Conservation (phyloP, 1,140 invertebrate species). For the Meteorus sp. region DNA sequence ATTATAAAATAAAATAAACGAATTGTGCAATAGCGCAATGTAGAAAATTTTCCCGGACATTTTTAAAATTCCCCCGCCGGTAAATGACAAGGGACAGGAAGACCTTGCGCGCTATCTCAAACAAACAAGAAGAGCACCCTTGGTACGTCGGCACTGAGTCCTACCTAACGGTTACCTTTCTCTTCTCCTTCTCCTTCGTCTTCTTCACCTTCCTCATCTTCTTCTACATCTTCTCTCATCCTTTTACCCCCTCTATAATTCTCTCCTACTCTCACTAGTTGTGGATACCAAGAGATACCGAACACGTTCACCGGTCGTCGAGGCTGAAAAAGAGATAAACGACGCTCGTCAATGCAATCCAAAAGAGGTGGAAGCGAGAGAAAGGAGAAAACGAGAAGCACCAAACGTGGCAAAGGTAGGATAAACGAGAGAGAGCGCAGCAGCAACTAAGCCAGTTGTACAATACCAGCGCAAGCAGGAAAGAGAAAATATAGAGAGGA, state of each 20-base stretch:
- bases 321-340: constrained; percentile 12
- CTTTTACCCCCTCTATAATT: too few relatives aligned
- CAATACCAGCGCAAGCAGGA: background rate
- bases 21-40: background rate
- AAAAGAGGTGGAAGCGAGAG: constrained; percentile 12
- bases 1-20: too few relatives aligned
- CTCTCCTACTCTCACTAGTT: background rate
- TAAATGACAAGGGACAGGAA: constrained; percentile 17
- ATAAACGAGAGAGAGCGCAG: constrained; percentile 10
- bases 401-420: too few relatives aligned
- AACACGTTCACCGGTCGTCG: constrained; percentile 22
- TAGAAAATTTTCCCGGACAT: background rate
- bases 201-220: background rate
- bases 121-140: constrained; percentile 3
- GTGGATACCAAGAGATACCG: constrained; percentile 18
- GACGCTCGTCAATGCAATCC: background rate
- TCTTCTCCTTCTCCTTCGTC: background rate
- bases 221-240: too few relatives aligned
- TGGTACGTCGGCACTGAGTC: background rate
- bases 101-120: background rate
- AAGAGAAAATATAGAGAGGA: constrained; percentile 1
- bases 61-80: background rate
- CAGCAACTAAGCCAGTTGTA: background rate
- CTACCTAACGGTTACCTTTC: constrained; percentile 15
- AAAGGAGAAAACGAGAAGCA: too few relatives aligned